phyloP scores from a whole-genome alignment of 2,797 vertebrate genomes.

The Sebastes cheni region DNA sequence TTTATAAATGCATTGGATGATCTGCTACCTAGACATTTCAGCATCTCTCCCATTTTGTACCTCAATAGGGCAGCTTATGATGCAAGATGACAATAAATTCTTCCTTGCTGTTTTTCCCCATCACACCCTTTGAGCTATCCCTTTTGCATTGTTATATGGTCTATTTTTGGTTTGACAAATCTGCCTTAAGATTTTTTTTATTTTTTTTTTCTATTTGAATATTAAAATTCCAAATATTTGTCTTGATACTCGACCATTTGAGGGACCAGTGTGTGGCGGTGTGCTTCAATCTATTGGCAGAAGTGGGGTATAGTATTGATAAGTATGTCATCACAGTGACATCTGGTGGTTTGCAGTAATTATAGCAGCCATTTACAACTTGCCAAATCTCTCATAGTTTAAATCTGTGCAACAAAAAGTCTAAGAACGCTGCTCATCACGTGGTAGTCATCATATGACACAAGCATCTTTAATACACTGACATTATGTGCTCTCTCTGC shows the following conservation, averaged over 20 bases:
- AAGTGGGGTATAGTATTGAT: no score
- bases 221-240: neutral
- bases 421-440: neutral
- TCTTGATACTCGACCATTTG: neutral
- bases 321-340: constrained; percentile 7
- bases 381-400: neutral
- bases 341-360: constrained; percentile 28
- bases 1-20: neutral
- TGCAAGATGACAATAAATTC: neutral
- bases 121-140: neutral
- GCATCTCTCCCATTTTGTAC: neutral
- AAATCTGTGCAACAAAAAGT: neutral
- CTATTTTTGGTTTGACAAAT: neutral
- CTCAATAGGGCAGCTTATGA: neutral
- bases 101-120: neutral
- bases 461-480: neutral
- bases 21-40: neutral
- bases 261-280: no score
- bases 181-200: neutral
- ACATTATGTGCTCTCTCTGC: neutral
- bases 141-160: neutral
- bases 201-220: neutral
- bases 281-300: no score
- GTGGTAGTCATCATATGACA: neutral
- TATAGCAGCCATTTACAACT: neutral